A percentile compares a stretch with the other conserved stretches of the same genome.
Evolutionary conservation across 2,888 invertebrate genomes (phyloP).

Genomic region (Tenodera sinensis): DNA sequence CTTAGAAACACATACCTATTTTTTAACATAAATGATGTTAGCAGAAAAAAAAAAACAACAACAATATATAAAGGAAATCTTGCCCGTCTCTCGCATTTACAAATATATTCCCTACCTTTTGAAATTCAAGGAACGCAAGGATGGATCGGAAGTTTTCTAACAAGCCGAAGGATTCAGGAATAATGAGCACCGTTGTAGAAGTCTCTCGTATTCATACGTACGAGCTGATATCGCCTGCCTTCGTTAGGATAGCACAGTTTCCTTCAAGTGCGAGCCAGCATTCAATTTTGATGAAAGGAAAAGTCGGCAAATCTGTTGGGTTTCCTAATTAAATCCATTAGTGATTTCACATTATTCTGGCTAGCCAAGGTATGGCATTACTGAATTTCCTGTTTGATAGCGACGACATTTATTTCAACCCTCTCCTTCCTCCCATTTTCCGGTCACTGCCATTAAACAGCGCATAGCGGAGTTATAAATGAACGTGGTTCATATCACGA

Average conservation of each 20-base stretch:
- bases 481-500: background rate
- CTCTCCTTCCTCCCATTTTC: background rate
- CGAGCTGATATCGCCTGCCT: background rate
- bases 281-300: background rate
- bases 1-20: too few relatives aligned
- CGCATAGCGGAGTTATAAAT: background rate
- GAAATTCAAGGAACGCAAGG: background rate
- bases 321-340: background rate
- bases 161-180: background rate
- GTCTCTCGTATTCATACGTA: background rate
- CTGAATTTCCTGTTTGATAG: background rate
- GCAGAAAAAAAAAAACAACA: too few relatives aligned
- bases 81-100: too few relatives aligned
- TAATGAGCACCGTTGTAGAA: background rate
- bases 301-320: too few relatives aligned
- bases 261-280: background rate
- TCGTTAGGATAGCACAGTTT: background rate
- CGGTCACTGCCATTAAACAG: background rate
- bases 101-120: background rate
- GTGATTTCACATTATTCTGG: background rate
- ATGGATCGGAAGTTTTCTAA: background rate
- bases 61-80: too few relatives aligned
- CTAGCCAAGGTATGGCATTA: background rate
- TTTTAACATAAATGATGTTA: too few relatives aligned
- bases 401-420: background rate